phyloP scores from a whole-genome alignment of 1,140 invertebrate genomes.

The Drosophila prosaltans region DNA sequence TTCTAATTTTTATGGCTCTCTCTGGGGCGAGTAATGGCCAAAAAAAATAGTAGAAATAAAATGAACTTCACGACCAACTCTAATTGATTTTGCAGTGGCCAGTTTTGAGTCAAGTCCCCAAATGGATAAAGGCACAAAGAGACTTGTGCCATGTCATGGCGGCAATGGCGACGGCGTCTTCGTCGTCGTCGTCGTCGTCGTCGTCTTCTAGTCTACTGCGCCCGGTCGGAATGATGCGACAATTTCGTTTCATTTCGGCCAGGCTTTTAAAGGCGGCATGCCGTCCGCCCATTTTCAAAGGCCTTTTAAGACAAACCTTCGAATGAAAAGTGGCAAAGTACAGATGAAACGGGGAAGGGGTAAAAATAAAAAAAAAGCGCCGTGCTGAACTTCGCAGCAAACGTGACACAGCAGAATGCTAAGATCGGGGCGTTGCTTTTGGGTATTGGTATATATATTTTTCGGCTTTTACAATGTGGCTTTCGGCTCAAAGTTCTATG shows the following conservation, averaged over 20 bases:
- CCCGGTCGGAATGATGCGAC: slow-evolving; percentile 68
- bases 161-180: slow-evolving; percentile 63
- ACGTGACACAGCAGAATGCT: slow-evolving; percentile 53
- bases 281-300: slow-evolving; percentile 45
- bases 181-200: slow-evolving; percentile 68
- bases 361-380: slow-evolving; percentile 47
- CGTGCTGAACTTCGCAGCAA: slow-evolving; percentile 77
- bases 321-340: slow-evolving; percentile 20
- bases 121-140: slow-evolving; percentile 18
- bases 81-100: slow-evolving; percentile 73
- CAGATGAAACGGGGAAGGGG: slow-evolving; percentile 23
- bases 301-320: slow-evolving; percentile 61
- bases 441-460: background rate
- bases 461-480: slow-evolving; percentile 5
- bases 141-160: slow-evolving; percentile 64
- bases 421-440: slow-evolving; percentile 40
- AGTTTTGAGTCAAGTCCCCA: slow-evolving; percentile 39
- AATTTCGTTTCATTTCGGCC: slow-evolving; percentile 37
- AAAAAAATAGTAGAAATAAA: slow-evolving; percentile 24
- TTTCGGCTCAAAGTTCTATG: background rate
- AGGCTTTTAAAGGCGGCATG: slow-evolving; percentile 58
- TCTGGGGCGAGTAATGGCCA: slow-evolving; percentile 54
- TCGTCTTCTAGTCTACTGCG: slow-evolving; percentile 78
- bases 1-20: slow-evolving; percentile 82
- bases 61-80: slow-evolving; percentile 60